A percentile compares a stretch with the other conserved stretches of the same genome.
Evolutionary conservation across 2,113 vertebrate species (phyloP).

Genomic region (Bubo scandiacus): DNA sequence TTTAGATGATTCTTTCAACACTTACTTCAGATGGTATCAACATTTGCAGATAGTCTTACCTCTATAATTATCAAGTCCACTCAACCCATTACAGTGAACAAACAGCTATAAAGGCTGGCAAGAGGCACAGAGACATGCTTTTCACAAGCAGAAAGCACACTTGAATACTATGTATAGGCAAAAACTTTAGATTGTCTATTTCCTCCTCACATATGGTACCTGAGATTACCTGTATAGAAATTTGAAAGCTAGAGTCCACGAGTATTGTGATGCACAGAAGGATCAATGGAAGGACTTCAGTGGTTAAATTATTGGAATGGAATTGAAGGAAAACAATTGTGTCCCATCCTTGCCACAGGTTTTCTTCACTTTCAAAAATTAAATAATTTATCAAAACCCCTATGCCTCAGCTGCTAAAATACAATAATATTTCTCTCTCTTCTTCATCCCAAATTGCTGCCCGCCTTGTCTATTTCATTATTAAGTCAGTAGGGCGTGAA

Average conservation of each 20-base stretch:
- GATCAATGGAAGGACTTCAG: background rate
- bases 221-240: background rate
- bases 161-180: background rate
- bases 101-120: background rate
- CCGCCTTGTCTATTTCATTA: background rate
- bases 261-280: background rate
- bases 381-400: background rate
- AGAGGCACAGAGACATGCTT: background rate
- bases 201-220: background rate
- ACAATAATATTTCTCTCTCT: background rate
- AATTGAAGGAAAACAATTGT: background rate
- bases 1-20: conserved; percentile 27
- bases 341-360: background rate
- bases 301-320: background rate
- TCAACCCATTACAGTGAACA: background rate
- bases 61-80: conserved; percentile 38
- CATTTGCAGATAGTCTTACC: background rate
- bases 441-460: background rate
- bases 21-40: conserved; percentile 20
- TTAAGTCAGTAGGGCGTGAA: background rate
- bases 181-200: background rate
- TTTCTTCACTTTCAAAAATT: background rate
- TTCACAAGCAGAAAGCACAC: background rate
- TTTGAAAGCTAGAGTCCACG: background rate
- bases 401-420: background rate